Evolutionary conservation across 2,888 invertebrate species (phyloP), one percentile per base, ranked within the genome.

Genomic region (Taenaris catops): DNA sequence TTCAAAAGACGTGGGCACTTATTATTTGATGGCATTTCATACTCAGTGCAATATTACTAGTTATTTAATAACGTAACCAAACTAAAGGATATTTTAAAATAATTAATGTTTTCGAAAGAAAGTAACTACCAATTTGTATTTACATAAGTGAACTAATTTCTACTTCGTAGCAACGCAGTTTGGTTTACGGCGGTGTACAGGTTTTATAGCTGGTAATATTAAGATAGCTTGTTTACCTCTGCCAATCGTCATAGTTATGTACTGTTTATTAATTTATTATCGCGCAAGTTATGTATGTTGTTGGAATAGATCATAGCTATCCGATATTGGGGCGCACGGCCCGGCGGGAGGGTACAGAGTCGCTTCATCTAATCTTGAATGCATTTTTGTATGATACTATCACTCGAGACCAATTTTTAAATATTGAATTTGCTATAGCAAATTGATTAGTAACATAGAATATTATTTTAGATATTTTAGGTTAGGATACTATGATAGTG

Each of bases 41-140:
- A 87, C 87, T 87, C 87, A 87, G 87, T 87, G 87, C 87, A 87
- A 87, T 87, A 87, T 87, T 86, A 84, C 87, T 87, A 87, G 87
- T 87, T 87, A 87, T 86, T 83, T 86, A 86, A 86, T 87, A 79
- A 86, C 84, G 87, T 87, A 87, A 87, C 87, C 87, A 87, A 87
- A 87, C 87, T 87, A 86, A 87, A 86, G 67, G 79, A 84, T 87
- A 87, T 83, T 78, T 81, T 80, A 79, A 81, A 72, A 69, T 76
- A 76, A 79, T 73, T 70, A 76, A 81, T 80, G 78, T 81, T 80
- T 74, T 65, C 63, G 67, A 75, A 72, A 73, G 71, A 78, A 79
- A 78, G 72, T 78, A 74, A 83, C 74, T 84, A 84, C 83, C 76
- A 86, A 78, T 78, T 79, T 75, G 83, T 84, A 84, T 76, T 72